These are phyloP conservation scores for Bombus soroeensis DNA, from an alignment of 1,140 invertebrate genomes.

Conservation along the genomic window DNA sequence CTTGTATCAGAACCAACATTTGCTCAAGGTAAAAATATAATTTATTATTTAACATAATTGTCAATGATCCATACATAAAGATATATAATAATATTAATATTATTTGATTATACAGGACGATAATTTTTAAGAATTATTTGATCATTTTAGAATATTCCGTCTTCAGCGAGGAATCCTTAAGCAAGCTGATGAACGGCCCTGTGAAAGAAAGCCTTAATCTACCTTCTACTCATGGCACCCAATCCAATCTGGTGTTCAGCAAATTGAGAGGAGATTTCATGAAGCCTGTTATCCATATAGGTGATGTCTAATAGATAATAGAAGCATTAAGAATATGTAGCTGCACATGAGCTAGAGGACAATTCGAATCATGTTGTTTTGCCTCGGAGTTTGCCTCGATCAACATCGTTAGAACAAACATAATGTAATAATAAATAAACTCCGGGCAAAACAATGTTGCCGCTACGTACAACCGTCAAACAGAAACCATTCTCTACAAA, in stretches of 20 bases:
- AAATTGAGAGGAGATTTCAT: conserved; percentile 89
- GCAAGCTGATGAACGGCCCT: conserved; percentile 87
- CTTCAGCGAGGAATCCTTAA: conserved; percentile 73
- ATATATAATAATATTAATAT: background rate
- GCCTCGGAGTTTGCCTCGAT: too few species aligned
- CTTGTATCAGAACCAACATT: background rate
- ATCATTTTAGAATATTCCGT: background rate
- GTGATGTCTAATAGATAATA: conserved; percentile 70
- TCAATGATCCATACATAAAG: background rate
- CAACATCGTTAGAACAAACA: too few species aligned
- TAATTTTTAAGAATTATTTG: background rate
- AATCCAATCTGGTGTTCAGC: conserved; percentile 86
- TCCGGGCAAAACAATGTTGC: too few species aligned
- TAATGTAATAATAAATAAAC: too few species aligned
- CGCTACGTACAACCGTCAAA: too few species aligned
- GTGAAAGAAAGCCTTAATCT: conserved; percentile 86
- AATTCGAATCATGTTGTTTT: too few species aligned
- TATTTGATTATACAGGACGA: background rate
- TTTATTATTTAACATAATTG: background rate
- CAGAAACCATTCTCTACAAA: too few species aligned
- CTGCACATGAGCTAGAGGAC: too few species aligned
- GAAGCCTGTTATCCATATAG: conserved; percentile 89
- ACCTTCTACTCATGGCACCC: conserved; percentile 85
- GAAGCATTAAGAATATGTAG: too few species aligned
- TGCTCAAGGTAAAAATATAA: background rate